Percentiles rank a stretch among this genome's conserved stretches.
Conservation (phyloP, 2,113 vertebrate genomes). For the Lagopus leucura region DNA sequence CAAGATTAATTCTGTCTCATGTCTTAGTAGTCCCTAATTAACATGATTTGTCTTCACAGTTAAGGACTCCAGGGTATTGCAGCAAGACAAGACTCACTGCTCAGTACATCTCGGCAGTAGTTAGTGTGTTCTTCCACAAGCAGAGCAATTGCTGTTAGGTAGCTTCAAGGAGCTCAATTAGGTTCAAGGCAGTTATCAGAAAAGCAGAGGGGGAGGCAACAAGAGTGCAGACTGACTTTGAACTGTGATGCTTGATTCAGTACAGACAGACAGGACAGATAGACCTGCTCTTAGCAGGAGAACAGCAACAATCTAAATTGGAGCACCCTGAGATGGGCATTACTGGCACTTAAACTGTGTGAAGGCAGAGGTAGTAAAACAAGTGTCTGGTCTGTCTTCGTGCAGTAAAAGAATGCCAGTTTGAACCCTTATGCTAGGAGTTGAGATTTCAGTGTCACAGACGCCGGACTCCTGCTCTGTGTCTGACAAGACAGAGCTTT, state of each 20-base stretch:
- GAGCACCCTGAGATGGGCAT: neutral
- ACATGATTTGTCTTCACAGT: conserved; percentile 33
- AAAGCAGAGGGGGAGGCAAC: neutral
- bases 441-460: neutral
- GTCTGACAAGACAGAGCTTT: neutral
- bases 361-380: neutral
- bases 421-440: neutral
- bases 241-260: neutral
- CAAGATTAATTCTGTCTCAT: conserved; percentile 37
- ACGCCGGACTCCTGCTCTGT: fast-evolving
- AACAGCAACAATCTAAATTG: neutral
- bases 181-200: neutral
- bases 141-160: neutral
- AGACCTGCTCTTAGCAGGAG: neutral
- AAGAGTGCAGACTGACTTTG: neutral
- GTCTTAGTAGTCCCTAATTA: conserved; percentile 43
- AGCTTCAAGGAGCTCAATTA: neutral
- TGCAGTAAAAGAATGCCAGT: neutral
- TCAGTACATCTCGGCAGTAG: neutral
- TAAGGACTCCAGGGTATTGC: neutral
- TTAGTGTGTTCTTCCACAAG: neutral
- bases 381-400: neutral
- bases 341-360: neutral
- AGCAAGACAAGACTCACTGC: neutral
- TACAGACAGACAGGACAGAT: too few relatives aligned